Base-by-base conservation (phyloP, 2,888 invertebrate species). In the Pasiphila rectangulata region DNA sequence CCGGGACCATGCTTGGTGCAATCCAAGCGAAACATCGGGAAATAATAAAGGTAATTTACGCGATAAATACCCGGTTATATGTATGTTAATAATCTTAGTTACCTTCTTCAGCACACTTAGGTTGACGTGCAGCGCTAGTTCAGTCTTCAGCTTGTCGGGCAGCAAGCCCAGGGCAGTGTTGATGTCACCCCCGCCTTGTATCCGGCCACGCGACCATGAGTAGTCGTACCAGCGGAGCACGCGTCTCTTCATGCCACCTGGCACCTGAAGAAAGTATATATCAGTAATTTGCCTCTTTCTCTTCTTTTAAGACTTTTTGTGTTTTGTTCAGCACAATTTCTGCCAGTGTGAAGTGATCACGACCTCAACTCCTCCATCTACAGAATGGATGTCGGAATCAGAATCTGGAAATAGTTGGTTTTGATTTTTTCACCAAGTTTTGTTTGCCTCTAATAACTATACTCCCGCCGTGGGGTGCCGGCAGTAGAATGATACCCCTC, bases 211-310 rank as follows among this genome's bases (percentile, higher is more conserved):
- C 2, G 98, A 98, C 98, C 98, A 98, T 17, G 98, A 98, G 83
- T 98, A 98, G 86, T 98, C 98, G 83, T 98, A 98, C 98, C 98
- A 98, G 4, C 98, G 91, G 20, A 98, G 92, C 0, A 98, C 98
- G 13, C 98, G 90, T n/a, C 97, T 90, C 78, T 98, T 98, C 96
- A 98, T 97, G 10, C 96, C 97, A 23, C 96, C 95, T 3, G 98
- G 98, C 16, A 96, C 96, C 91, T 92, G 16, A 9, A 27, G 3
- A 9, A 10, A 24, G 9, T 24, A 24, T 10, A 24, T n/a, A n/a
- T n/a, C n/a, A n/a, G n/a, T n/a, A n/a, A n/a, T n/a, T n/a, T n/a
- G n/a, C n/a, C n/a, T n/a, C n/a, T n/a, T n/a, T n/a, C n/a, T n/a
- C n/a, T n/a, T n/a, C n/a, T n/a, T n/a, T n/a, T n/a, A n/a, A n/a